Evolutionary conservation across 2,797 vertebrate genomes (phyloP), one percentile per base, ranked within the genome.

Genomic region (Semotilus atromaculatus): DNA sequence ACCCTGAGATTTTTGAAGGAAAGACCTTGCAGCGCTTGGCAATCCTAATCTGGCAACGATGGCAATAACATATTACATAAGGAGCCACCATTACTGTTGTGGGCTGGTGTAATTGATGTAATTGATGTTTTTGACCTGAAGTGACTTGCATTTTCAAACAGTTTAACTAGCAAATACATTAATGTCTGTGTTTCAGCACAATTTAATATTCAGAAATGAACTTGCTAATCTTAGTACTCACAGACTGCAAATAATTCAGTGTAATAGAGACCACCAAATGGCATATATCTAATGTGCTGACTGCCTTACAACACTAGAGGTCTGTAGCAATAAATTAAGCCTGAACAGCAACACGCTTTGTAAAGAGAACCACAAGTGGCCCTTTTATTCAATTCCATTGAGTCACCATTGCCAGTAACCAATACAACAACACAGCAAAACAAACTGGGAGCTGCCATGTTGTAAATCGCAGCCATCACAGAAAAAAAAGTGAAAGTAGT

Each of bases 401-500:
- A 85, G 40, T 82, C 81, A 70, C 73, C 36, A 66, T 88, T 68
- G 48, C 82, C 81, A 81, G 73, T 89, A 87, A 84, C 75, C 85
- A 86, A 74, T 88, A 85, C 82, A 89, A 76, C 81, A 81, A 75
- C 26, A 67, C 40, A 70, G 86, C 82, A 85, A 67, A 89, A 79
- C 85, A 85, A 86, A 40, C 6, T 29, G 26, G 19, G 58, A 81
- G 68, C 73, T 58, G 80, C 58, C 36, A 55, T 84, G 80, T 82
- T 85, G 83, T 86, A 86, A 86, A 83, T 79, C 80, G 51, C 60
- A 86, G 58, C 43, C 48, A 67, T 82, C 36, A 18, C 64, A 45
- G 75, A 85, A 74, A 43, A 87, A 82, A 84, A 48, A 90, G 77
- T 83, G 7, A 18, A 6, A 86, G 70, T 84, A 70, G 77, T 62